Conservation (phyloP, 2,113 vertebrate genomes). For the Holacanthus passer region DNA sequence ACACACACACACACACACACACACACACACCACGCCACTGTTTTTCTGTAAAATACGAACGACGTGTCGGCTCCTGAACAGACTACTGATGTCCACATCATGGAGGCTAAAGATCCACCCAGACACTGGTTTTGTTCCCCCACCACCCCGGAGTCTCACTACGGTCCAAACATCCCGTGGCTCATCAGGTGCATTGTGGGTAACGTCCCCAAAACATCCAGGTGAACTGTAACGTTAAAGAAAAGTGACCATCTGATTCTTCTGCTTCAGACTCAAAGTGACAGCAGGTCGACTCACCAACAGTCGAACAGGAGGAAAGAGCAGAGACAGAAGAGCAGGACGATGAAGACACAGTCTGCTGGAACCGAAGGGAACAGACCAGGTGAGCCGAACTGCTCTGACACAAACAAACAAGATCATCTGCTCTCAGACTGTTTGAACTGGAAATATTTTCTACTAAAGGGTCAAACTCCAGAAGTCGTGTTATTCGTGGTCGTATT, state of each 20-base stretch:
- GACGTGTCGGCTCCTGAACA: conserved; percentile 83
- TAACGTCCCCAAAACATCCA: not conserved
- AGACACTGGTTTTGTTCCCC: not conserved
- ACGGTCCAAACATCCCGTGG: not conserved
- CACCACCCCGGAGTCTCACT: not conserved
- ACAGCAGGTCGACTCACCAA: too few relatives aligned
- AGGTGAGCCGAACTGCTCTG: too few relatives aligned
- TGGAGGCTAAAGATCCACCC: conserved; percentile 23
- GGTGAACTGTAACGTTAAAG: not conserved
- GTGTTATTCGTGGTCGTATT: too few relatives aligned
- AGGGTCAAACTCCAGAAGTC: not conserved
- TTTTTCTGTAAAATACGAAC: conserved; percentile 83
- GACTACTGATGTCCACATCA: conserved; percentile 73
- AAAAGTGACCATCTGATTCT: too few relatives aligned
- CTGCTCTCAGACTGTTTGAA: not conserved
- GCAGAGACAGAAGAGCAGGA: too few relatives aligned
- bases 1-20: not conserved
- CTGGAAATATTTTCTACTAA: not conserved
- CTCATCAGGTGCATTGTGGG: conserved; percentile 34
- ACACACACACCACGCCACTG: conserved; percentile 66
- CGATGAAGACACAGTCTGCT: too few relatives aligned
- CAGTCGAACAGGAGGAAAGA: not conserved
- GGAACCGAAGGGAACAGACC: too few relatives aligned
- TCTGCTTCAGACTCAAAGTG: too few relatives aligned
- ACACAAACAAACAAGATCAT: too few relatives aligned